Base-by-base conservation (phyloP, 1,140 invertebrate genomes). In the Zaprionus taronus region DNA sequence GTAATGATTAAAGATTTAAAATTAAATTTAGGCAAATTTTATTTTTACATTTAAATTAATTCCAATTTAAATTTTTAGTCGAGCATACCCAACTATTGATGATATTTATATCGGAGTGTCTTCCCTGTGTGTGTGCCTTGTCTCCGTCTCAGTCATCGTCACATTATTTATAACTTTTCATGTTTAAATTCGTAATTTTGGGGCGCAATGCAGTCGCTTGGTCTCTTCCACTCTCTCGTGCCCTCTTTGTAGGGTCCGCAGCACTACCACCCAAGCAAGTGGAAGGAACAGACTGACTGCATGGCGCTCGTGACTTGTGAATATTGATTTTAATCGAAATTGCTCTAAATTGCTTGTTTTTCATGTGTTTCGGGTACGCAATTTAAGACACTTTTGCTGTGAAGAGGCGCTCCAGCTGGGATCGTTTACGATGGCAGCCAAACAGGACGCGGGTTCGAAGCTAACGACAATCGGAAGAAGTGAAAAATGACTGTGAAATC, bases 291-390 rank as follows among this genome's bases (percentile, higher is more conserved):
- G 15, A 53, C 60, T 62, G 49, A 47, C 60, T 62, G 49, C 44
- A 44, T 75, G 72, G 61, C 64, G 72, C 65, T 81, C 58, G 73
- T 76, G 68, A 80, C 79, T 79, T 81, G 84, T 89, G 81, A 90
- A 90, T 89, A 89, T 89, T 89, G 84, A 89, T 89, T 89, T 89
- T 85, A 85, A 89, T 89, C 85, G 85, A 89, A 89, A 89, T 89
- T 89, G 84, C 79, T 80, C 81, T 63, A 84, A 89, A 89, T 90
- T 90, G 84, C 85, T 85, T 89, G 34, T 72, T 78, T 72, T 72
- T 63, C 61, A 75, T 69, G 73, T 84, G 72, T 70, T 62, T 75
- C 17, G 70, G 53, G 49, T 62, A 69, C 65, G 72, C 71, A 79
- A 76, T 83, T 81, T 84, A 81, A 89, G 72, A 90, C 81, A 89